Evolutionary conservation across 1,140 invertebrate species (phyloP).

Genomic region (Lithobius niger): DNA sequence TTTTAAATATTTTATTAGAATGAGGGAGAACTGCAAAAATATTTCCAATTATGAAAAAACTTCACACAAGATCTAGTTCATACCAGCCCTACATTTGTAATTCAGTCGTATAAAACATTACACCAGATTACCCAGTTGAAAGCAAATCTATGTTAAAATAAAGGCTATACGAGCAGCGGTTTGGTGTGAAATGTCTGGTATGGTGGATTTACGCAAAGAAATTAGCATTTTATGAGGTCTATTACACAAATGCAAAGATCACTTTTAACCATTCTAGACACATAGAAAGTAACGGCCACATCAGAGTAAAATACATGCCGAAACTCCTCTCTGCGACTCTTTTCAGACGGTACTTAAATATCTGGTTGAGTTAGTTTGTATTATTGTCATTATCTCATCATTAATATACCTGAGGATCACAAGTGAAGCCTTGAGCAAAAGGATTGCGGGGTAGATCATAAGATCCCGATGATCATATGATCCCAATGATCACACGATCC

Average conservation of each 20-base stretch:
- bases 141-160: no score
- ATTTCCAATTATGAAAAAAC: no score
- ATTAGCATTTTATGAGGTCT: neutral
- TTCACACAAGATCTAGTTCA: no score
- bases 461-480: neutral
- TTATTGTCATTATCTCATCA: no score
- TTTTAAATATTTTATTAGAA: no score
- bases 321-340: neutral
- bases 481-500: neutral
- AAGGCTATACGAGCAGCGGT: no score
- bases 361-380: slow-evolving; percentile 1
- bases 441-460: neutral
- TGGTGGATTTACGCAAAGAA: no score
- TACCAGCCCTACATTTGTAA: no score
- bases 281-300: neutral
- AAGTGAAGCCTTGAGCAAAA: neutral
- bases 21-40: no score
- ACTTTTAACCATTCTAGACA: neutral
- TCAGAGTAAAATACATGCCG: neutral
- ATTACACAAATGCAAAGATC: neutral
- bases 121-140: no score
- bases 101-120: no score
- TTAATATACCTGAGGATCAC: neutral
- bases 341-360: neutral
- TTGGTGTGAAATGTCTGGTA: no score